Evolutionary conservation across 2,113 vertebrate genomes (phyloP).

Genomic region (Chaenocephalus aceratus): DNA sequence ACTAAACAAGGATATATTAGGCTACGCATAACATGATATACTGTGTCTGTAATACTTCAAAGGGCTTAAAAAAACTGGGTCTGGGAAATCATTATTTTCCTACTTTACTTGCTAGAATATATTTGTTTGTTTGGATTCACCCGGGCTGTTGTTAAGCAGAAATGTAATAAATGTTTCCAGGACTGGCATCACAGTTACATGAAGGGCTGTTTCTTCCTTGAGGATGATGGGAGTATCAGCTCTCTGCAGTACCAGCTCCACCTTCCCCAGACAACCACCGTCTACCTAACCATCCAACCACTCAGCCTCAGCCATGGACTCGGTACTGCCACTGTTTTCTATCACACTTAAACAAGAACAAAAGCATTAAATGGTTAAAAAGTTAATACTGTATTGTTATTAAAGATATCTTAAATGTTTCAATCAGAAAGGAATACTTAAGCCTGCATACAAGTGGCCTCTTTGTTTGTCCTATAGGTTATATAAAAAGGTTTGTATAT

Average conservation of each 20-base stretch:
- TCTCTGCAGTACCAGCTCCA: constrained; percentile 90
- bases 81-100: background rate
- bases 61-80: background rate
- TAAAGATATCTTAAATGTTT: no score
- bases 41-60: background rate
- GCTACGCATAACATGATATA: background rate
- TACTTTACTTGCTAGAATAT: background rate
- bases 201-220: constrained; percentile 93
- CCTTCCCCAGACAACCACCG: constrained; percentile 83
- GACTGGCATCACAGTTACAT: constrained; percentile 86
- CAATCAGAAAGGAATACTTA: no score
- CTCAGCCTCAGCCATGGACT: constrained; percentile 78
- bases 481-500: background rate
- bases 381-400: background rate
- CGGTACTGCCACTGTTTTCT: constrained; percentile 44
- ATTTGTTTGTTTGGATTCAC: background rate
- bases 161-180: constrained; percentile 75
- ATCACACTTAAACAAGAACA: background rate
- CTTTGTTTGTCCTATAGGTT: background rate
- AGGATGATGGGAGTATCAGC: constrained; percentile 87
- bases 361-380: background rate
- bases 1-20: constrained; percentile 15
- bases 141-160: background rate
- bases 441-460: background rate
- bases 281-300: constrained; percentile 90